phyloP scores from a whole-genome alignment of 2,113 vertebrate genomes.

The Ictidomys tridecemlineatus region DNA sequence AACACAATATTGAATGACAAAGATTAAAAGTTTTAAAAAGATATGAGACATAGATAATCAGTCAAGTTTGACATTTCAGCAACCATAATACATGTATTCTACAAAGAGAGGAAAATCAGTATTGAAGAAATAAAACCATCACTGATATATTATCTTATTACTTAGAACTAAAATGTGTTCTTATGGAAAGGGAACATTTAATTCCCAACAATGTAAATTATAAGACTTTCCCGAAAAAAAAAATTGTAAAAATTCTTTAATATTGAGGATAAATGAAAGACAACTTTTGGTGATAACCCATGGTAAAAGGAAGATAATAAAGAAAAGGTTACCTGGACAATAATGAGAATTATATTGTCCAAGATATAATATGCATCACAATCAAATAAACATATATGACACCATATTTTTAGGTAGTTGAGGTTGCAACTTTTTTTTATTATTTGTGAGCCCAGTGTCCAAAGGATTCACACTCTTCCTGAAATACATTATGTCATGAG shows the following conservation, averaged over 20 bases:
- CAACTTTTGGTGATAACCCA: background rate
- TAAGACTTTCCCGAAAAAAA: background rate
- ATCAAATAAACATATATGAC: background rate
- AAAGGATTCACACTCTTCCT: background rate
- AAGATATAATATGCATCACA: background rate
- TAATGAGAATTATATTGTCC: background rate
- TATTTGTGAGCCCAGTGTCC: background rate
- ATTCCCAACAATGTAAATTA: background rate
- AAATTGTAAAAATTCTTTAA: background rate
- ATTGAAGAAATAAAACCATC: background rate
- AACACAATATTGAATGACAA: constrained; percentile 32
- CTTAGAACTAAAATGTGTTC: background rate
- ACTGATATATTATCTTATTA: background rate
- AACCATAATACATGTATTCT: background rate
- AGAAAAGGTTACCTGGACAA: background rate
- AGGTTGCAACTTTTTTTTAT: background rate
- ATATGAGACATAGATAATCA: background rate
- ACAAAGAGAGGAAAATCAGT: background rate
- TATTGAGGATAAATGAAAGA: background rate
- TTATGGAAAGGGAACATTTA: background rate
- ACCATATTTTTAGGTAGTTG: background rate
- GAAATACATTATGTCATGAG: background rate
- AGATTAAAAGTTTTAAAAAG: constrained; percentile 1
- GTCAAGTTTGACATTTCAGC: background rate
- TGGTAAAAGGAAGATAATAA: background rate